Evolutionary conservation across 2,888 invertebrate genomes (phyloP).

Genomic region (Endomychus coccineus): DNA sequence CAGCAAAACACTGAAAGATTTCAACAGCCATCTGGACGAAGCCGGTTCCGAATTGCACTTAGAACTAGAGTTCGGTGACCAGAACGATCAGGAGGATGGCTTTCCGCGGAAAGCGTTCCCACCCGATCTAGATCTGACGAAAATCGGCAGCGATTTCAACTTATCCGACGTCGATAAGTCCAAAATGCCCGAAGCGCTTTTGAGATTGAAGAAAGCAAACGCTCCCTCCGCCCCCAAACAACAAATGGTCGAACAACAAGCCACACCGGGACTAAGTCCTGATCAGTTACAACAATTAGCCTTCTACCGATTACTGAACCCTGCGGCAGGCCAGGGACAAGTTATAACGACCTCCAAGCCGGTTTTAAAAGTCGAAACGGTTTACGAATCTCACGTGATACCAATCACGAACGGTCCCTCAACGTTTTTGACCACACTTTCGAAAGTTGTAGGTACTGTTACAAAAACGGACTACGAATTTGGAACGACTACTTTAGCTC

Average conservation of each 20-base stretch:
- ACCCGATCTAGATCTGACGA: constrained; percentile 62
- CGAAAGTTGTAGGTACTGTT: constrained; percentile 66
- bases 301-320: constrained; percentile 62
- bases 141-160: constrained; percentile 65
- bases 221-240: constrained; percentile 29
- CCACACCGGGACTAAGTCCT: constrained; percentile 52
- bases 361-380: constrained; percentile 64
- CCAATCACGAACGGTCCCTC: constrained; percentile 69
- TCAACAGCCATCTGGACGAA: constrained; percentile 80
- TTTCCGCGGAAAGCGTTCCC: constrained; percentile 49
- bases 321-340: constrained; percentile 57
- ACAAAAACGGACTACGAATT: constrained; percentile 73
- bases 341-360: constrained; percentile 75
- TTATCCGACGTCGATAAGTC: constrained; percentile 62
- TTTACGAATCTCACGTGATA: constrained; percentile 76
- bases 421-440: constrained; percentile 70
- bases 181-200: constrained; percentile 49
- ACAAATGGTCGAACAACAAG: constrained; percentile 34
- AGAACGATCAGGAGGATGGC: constrained; percentile 54
- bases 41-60: constrained; percentile 81
- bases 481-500: constrained; percentile 64
- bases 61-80: constrained; percentile 79
- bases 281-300: constrained; percentile 72
- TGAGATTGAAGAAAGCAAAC: constrained; percentile 46
- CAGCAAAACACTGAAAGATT: constrained; percentile 79